Evolutionary conservation across 1,140 invertebrate species (phyloP), one percentile per base, ranked within the genome.

Genomic region (Chironomus striatipennis): DNA sequence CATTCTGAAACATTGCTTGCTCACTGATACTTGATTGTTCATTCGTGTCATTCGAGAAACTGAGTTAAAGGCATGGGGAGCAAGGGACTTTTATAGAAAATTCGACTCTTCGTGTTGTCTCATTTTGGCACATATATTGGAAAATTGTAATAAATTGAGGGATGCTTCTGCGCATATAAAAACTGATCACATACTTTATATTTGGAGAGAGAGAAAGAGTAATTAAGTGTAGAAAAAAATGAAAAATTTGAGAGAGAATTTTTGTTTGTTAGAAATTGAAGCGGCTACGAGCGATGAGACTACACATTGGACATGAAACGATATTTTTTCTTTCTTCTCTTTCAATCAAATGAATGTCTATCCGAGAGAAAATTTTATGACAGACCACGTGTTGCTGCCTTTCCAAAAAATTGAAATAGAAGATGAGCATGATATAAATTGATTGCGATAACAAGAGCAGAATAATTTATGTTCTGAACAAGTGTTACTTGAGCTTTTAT

Each of bases 1-100:
- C 65, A 70, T 70, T 18, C 65, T 70, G 65, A 70, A 70, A 70
- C 65, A 70, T 70, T 70, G 65, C 65, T 70, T 70, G 65, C 65
- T 21, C 17, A 18, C 20, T 70, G 65, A 10, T 70, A 70, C 65
- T 70, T 70, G 65, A 70, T 20, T 70, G 5, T 70, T 70, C 65
- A 70, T 70, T 70, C 65, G 65, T 70, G 65, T 70, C 65, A 70
- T 70, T 70, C 65, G 65, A 70, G 20, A 20, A 70, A 70, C 65
- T 70, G 65, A 70, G 65, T 70, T 70, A 9, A 18, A 20, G 9
- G 65, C 17, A 21, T 20, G 3, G 65, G n/a, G 18, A 70, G 65
- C 18, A 21, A 70, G 65, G 65, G 65, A 70, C 17, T 20, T 70
- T 70, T 70, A 70, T 70, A 70, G 47, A 18, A 10, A 9, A 8